Base-by-base conservation (phyloP, 2,888 invertebrate genomes). In the Resseliella maxima region DNA sequence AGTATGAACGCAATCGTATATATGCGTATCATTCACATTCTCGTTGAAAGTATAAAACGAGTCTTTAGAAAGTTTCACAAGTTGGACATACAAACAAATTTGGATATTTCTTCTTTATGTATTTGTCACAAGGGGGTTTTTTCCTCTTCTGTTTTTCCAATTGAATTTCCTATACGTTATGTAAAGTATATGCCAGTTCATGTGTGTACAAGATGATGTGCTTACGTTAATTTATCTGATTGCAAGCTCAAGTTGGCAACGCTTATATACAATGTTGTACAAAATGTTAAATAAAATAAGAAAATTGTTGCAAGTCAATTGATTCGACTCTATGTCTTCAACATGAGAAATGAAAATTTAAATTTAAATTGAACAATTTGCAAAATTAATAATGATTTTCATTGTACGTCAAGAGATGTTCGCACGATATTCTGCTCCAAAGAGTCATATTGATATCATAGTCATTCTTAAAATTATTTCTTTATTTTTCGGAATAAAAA, bases 141-240 rank as follows among this genome's bases (percentile, higher is more conserved):
- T 50, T 50, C 2, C 50, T 50, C 1, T n/a, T 59, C 3, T 50
- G 21, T 50, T 8, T 5, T 0, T n/a, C n/a, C n/a, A 18, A 72
- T 72, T 72, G 72, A 31, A 72, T 72, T 12, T 72, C 31, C 72
- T 10, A 31, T 72, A 72, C 31, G 31, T 72, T 5, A 18, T 35
- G 15, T 31, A 24, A 2, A 27, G 27, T 59, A 59, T 27, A 24
- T 24, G 10, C 24, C 1, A 24, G 59, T 27, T 50, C 24, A 59
- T 24, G 24, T 59, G 27, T 59, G 59, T 24, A 24, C 27, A 27
- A n/a, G 24, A n/a, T 18, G 36, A 81, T 81, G 81, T 81, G 81
- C 81, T 81, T n/a, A 81, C 81, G 35, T 81, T 36, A 81, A 81
- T 81, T 81, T 81, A 35, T 31, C 36, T 81, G 81, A 81, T 81